Conservation (phyloP, 64 coral and sea anemone genomes). For the Actinia equina region DNA sequence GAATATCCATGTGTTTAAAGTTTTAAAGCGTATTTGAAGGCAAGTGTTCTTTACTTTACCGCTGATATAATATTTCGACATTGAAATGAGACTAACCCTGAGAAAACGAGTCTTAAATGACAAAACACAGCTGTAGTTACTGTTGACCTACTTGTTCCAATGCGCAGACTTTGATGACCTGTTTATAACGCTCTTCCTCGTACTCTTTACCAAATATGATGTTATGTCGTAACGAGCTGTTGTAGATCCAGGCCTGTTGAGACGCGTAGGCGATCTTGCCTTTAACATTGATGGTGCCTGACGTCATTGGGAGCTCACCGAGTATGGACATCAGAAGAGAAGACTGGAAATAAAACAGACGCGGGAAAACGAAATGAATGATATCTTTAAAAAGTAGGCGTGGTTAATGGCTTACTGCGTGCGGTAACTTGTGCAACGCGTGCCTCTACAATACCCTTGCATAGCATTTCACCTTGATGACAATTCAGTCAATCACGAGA, state of each 20-base stretch:
- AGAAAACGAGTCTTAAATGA: too few species aligned
- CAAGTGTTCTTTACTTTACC: too few species aligned
- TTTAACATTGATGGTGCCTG: conserved; percentile 43
- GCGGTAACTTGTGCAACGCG: too few species aligned
- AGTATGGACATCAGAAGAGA: conserved; percentile 65
- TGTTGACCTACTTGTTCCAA: conserved; percentile 37
- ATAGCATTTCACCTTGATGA: too few species aligned
- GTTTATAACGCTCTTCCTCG: conserved; percentile 31
- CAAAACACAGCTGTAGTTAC: too few species aligned
- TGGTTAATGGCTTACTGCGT: too few species aligned
- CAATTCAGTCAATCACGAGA: too few species aligned
- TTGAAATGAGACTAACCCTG: too few species aligned
- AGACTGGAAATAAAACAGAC: conserved; percentile 10
- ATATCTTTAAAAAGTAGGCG: not conserved
- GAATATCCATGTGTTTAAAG: too few species aligned
- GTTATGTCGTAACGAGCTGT: conserved; percentile 59
- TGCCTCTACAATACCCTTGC: not conserved
- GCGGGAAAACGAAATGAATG: not conserved
- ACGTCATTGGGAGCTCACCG: conserved; percentile 50
- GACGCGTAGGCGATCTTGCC: conserved; percentile 62
- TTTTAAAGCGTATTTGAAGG: too few species aligned
- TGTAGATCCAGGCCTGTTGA: conserved; percentile 70
- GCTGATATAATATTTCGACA: too few species aligned
- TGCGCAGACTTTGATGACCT: conserved; percentile 54
- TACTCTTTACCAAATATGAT: conserved; percentile 62